Base-by-base conservation (phyloP, 2,797 vertebrate species). In the Sebastes umbrosus region DNA sequence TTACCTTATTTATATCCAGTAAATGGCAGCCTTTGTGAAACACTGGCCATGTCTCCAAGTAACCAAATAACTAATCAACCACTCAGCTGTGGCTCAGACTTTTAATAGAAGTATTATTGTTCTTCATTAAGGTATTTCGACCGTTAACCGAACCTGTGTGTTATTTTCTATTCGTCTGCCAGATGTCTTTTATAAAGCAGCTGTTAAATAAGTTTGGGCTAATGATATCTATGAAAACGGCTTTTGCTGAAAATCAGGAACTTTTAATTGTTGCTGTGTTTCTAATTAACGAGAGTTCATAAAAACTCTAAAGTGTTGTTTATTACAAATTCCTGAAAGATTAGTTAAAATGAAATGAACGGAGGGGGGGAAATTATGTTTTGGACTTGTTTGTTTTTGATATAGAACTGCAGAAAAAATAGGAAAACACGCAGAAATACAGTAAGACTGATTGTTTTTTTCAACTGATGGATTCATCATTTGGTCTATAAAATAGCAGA, bases 71-170 rank as follows among this genome's bases (percentile, higher is more conserved):
- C 78, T 89, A 89, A 92, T 94, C 92, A 90, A 74, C 72, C 77
- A 83, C 82, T 87, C 93, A 88, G 92, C 91, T 91, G 94, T 70
- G 90, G 90, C 88, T 72, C 81, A 77, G 87, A 87, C 79, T 91
- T 93, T 91, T 91, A 90, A 93, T 87, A 90, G 86, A 88, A 75
- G 81, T 83, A 90, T 92, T 91, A 89, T 91, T 92, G 86, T 86
- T 65, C 88, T 92, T 90, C 87, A 89, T 91, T 91, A 89, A 88
- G 87, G 89, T 78, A 78, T 90, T 92, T 87, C 50, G 72, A 77
- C 84, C 75, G 83, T 84, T 87, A 91, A 85, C 82, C 4, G 69
- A 84, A 86, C 31, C 72, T 66, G 77, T 71, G 82, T 79, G 82
- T 84, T 90, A 24, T 82, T 88, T 79, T 78, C 84, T 77, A 84